Conservation (phyloP, 2,113 vertebrate species). For the Steatornis caripensis region DNA sequence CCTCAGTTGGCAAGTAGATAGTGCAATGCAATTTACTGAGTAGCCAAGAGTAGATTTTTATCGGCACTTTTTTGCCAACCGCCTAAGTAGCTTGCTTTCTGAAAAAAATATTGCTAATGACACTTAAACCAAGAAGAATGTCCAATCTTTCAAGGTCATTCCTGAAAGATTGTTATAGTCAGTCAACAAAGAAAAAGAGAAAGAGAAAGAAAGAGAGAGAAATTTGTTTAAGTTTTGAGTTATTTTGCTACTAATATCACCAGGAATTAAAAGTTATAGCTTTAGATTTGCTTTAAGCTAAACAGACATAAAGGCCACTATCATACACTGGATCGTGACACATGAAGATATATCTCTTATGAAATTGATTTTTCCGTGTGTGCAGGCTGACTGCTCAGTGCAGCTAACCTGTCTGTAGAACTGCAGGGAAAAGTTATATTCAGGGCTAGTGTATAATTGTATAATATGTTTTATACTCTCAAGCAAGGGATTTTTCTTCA, state of each 20-base stretch:
- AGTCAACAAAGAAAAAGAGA: slow-evolving; percentile 22
- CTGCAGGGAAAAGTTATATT: slow-evolving; percentile 57
- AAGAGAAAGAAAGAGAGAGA: background rate
- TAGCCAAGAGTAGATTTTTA: slow-evolving; percentile 76
- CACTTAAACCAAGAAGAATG: slow-evolving; percentile 65
- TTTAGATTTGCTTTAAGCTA: slow-evolving; percentile 69
- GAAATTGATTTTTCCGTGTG: slow-evolving; percentile 70
- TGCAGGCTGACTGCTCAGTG: slow-evolving; percentile 41
- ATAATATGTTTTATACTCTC: slow-evolving; percentile 69
- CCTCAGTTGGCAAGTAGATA: slow-evolving; percentile 69
- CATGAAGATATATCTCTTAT: slow-evolving; percentile 70
- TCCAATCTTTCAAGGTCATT: slow-evolving; percentile 72
- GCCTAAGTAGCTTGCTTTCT: slow-evolving; percentile 69
- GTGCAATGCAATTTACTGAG: slow-evolving; percentile 72
- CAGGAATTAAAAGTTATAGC: slow-evolving; percentile 65
- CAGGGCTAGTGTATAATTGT: slow-evolving; percentile 47
- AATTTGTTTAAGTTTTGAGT: slow-evolving; percentile 66
- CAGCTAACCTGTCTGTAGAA: slow-evolving; percentile 19
- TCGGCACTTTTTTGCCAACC: slow-evolving; percentile 55
- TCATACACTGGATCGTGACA: slow-evolving; percentile 61
- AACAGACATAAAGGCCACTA: slow-evolving; percentile 66
- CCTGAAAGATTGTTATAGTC: slow-evolving; percentile 55
- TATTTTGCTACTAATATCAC: slow-evolving; percentile 62
- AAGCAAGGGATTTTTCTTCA: slow-evolving; percentile 54
- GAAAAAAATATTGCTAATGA: slow-evolving; percentile 71